Evolutionary conservation across 2,797 vertebrate genomes (phyloP).

Genomic region (Spheniscus humboldti): DNA sequence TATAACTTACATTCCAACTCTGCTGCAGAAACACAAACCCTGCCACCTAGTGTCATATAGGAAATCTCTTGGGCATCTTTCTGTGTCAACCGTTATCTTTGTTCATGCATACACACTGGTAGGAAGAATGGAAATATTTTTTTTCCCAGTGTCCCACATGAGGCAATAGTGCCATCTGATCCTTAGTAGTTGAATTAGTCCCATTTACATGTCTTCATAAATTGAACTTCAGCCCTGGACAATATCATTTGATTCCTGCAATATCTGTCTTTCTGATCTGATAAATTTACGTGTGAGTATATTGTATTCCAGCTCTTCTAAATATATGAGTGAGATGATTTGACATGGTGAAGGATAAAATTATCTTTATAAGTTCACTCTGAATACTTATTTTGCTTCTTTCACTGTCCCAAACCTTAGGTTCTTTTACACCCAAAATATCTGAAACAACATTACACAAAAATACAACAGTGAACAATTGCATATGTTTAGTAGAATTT

Average conservation of each 20-base stretch:
- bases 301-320: background rate
- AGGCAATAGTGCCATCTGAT: background rate
- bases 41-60: no score
- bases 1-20: background rate
- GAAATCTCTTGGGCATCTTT: background rate
- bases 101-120: background rate
- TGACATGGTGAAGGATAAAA: background rate
- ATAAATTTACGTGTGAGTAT: background rate
- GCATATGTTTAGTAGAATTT: background rate
- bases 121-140: background rate
- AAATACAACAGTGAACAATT: background rate
- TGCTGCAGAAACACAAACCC: background rate
- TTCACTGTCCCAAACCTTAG: background rate
- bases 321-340: background rate
- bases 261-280: background rate
- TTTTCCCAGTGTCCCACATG: background rate
- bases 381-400: background rate
- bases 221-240: background rate
- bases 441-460: background rate
- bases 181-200: background rate
- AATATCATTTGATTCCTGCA: background rate
- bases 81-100: background rate
- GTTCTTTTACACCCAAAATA: background rate
- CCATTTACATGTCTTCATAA: background rate
- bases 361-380: background rate